phyloP scores from a whole-genome alignment of 2,888 invertebrate genomes.

The Chorisops tibialis region DNA sequence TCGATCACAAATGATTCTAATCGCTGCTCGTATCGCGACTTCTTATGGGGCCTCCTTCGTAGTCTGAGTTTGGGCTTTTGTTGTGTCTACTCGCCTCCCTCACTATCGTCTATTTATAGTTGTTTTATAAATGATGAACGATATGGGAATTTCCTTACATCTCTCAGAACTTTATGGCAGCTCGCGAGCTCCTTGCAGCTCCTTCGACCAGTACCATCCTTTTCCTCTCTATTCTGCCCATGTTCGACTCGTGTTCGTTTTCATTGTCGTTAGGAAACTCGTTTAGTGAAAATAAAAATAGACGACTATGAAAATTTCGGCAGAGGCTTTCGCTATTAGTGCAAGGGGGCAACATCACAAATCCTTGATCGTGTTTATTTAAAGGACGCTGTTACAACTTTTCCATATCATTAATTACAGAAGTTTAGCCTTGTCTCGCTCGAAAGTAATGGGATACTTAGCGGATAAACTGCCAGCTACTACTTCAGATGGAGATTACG shows the following conservation, averaged over 20 bases:
- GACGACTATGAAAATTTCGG: too few relatives aligned
- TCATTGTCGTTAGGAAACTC: conserved; percentile 7
- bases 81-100: conserved; percentile 9
- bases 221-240: not conserved
- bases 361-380: conserved; percentile 3
- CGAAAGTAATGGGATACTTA: conserved; percentile 3
- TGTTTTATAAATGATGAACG: not conserved
- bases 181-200: not conserved
- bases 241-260: conserved; percentile 2
- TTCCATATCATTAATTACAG: conserved; percentile 7
- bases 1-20: conserved; percentile 1
- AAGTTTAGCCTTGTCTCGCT: not conserved
- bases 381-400: conserved; percentile 15
- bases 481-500: not conserved
- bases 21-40: conserved; percentile 8
- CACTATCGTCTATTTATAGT: conserved; percentile 18
- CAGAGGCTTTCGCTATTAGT: too few relatives aligned
- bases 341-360: too few relatives aligned
- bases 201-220: not conserved
- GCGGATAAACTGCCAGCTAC: conserved; percentile 4
- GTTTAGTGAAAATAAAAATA: too few relatives aligned
- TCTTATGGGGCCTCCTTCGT: not conserved
- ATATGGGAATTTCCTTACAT: conserved; percentile 1
- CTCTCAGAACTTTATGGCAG: not conserved
- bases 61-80: conserved; percentile 10